Conservation (phyloP, 2,888 invertebrate species). For the Hirtodrosophila histrioides region DNA sequence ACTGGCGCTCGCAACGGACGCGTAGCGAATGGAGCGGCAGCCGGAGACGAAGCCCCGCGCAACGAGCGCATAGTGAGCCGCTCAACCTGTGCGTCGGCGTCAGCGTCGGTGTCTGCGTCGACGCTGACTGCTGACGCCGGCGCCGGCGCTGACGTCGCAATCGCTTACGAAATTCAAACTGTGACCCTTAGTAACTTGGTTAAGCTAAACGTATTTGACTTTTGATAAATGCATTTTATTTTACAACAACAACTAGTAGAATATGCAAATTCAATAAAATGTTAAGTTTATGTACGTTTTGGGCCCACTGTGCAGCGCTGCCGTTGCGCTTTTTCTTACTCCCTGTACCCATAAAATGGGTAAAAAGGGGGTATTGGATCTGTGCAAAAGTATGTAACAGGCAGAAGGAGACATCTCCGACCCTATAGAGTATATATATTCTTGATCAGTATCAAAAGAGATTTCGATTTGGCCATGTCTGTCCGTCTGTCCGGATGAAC, state of each 20-base stretch:
- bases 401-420: too few species aligned
- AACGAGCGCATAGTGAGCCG: slow-evolving; percentile 38
- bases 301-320: slow-evolving; percentile 33
- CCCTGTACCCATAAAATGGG: too few species aligned
- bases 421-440: too few species aligned
- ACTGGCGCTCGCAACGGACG: slow-evolving; percentile 70
- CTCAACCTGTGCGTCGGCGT: slow-evolving; percentile 65
- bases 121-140: slow-evolving; percentile 11
- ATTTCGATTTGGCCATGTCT: too few species aligned
- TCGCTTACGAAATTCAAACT: slow-evolving; percentile 30
- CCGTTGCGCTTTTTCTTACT: slow-evolving; percentile 1
- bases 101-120: neutral
- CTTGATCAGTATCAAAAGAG: too few species aligned
- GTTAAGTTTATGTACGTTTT: too few species aligned
- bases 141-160: slow-evolving; percentile 6
- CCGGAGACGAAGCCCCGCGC: slow-evolving; percentile 58
- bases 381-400: too few species aligned
- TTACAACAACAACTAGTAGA: too few species aligned
- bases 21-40: slow-evolving; percentile 68
- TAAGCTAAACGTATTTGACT: neutral
- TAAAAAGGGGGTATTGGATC: too few species aligned
- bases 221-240: neutral
- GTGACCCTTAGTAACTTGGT: slow-evolving; percentile 25
- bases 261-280: neutral
- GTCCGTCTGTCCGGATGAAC: too few species aligned